A percentile compares a stretch with the other conserved stretches of the same genome.
Evolutionary conservation across 64 coral and sea anemone species (phyloP).

Genomic region (Pocillopora verrucosa): DNA sequence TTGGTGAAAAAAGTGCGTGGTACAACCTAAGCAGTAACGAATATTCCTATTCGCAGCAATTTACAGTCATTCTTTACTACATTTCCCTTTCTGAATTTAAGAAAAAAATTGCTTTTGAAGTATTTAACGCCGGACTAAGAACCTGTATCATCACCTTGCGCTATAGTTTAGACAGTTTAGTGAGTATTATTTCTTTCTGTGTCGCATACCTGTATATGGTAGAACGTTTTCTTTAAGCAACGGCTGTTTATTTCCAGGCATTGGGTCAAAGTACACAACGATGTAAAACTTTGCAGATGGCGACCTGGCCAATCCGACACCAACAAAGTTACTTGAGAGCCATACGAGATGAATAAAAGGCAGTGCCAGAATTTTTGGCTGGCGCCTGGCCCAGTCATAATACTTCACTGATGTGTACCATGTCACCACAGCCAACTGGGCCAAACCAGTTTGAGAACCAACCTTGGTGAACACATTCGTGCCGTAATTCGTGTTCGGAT

Average conservation of each 20-base stretch:
- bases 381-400: conserved; percentile 41
- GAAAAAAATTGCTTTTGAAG: background rate
- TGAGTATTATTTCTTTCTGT: background rate
- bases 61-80: too few relatives aligned
- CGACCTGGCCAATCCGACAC: conserved; percentile 66
- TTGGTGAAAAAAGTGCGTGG: too few relatives aligned
- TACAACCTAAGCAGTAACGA: too few relatives aligned
- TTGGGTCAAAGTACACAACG: conserved; percentile 60
- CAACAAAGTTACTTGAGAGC: conserved; percentile 45
- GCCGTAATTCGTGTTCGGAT: conserved; percentile 75
- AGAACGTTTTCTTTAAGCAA: conserved; percentile 47
- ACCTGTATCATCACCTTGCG: too few relatives aligned
- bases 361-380: conserved; percentile 34
- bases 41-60: too few relatives aligned
- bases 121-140: too few relatives aligned
- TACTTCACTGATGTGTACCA: conserved; percentile 50
- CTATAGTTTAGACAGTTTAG: background rate
- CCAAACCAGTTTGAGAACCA: conserved; percentile 39
- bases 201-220: conserved; percentile 65
- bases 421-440: conserved; percentile 44
- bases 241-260: conserved; percentile 28
- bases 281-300: conserved; percentile 51
- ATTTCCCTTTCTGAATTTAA: too few relatives aligned
- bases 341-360: conserved; percentile 78
- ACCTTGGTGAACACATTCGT: conserved; percentile 47